Percentiles rank a stretch among this genome's conserved stretches.
Evolutionary conservation across 2,797 vertebrate genomes (phyloP).

Genomic region (Sciaenops ocellatus): DNA sequence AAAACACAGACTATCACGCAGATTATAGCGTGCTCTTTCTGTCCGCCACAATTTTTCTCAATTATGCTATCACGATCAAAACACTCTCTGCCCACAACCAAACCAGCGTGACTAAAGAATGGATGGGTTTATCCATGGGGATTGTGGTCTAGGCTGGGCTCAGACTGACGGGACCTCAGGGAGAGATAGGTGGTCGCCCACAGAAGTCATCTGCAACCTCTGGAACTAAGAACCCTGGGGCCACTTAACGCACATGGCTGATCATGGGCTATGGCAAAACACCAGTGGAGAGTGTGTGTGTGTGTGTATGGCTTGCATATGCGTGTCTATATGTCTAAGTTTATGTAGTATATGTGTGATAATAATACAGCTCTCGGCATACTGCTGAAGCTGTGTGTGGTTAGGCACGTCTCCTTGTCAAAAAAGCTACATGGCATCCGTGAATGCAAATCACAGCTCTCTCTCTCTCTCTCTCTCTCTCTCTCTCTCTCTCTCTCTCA

Average conservation of each 20-base stretch:
- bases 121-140: constrained; percentile 65
- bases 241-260: constrained; percentile 68
- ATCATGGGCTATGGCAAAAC: constrained; percentile 59
- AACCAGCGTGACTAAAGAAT: constrained; percentile 76
- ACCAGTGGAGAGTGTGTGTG: constrained; percentile 36
- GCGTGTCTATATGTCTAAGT: constrained; percentile 37
- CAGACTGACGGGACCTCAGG: constrained; percentile 78
- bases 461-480: constrained; percentile 8
- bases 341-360: constrained; percentile 51
- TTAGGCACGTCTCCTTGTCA: constrained; percentile 73
- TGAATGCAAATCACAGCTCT: constrained; percentile 56
- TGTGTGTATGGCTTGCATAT: constrained; percentile 15
- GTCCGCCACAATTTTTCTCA: constrained; percentile 64
- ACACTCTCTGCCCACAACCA: constrained; percentile 63
- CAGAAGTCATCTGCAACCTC: constrained; percentile 76
- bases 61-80: constrained; percentile 78
- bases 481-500: constrained; percentile 26
- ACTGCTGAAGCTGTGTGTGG: constrained; percentile 68
- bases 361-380: constrained; percentile 61
- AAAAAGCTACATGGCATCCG: constrained; percentile 62
- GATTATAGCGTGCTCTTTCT: constrained; percentile 65
- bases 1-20: constrained; percentile 61
- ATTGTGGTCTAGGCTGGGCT: constrained; percentile 68
- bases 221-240: constrained; percentile 64
- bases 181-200: constrained; percentile 76